Evolutionary conservation across 2,888 invertebrate species (phyloP), one percentile per base, ranked within the genome.

Genomic region (Lamellibrachia satsuma): DNA sequence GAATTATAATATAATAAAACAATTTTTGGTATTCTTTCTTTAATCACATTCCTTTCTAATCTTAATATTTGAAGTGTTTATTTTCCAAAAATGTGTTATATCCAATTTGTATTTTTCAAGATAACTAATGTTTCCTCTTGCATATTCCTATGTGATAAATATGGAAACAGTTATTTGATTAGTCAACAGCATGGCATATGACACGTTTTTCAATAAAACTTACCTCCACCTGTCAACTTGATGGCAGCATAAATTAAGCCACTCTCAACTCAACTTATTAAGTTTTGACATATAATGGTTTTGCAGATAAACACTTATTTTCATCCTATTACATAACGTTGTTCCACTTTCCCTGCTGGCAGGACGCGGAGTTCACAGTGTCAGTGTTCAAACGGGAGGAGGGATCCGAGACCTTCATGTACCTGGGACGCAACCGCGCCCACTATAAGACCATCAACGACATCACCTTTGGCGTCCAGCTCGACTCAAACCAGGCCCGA

Each of bases 361-460:
- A 96, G 96, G 96, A 96, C 95, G 96, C 95, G 6, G 96, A 96
- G 91, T 96, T 95, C 94, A 96, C 96, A 9, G 94, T 96, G 90
- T 95, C 96, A 22, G 94, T 96, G 90, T 96, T 94, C 94, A 95
- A 95, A 90, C 90, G 94, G 94, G 90, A 93, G 55, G 52, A 75
- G n/a, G 75, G 75, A 6, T 75, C 75, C 3, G 75, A 75, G 75
- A 75, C 75, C 22, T 75, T 75, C 22, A 93, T 94, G 7, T 96
- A 96, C 94, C 93, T 96, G 9, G 96, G 96, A 0, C 95, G 96
- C 22, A 95, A 96, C 94, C 93, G 96, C 27, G 96, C 96, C 57
- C 97, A 97, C 94, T 96, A 96, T 94, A 96, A 96, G 93, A 95
- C 95, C 7, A 96, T 97, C 93, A 94, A 95, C 90, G 96, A 96